Base-by-base conservation (phyloP, 2,888 invertebrate species). In the Acanthosepion esculentum region DNA sequence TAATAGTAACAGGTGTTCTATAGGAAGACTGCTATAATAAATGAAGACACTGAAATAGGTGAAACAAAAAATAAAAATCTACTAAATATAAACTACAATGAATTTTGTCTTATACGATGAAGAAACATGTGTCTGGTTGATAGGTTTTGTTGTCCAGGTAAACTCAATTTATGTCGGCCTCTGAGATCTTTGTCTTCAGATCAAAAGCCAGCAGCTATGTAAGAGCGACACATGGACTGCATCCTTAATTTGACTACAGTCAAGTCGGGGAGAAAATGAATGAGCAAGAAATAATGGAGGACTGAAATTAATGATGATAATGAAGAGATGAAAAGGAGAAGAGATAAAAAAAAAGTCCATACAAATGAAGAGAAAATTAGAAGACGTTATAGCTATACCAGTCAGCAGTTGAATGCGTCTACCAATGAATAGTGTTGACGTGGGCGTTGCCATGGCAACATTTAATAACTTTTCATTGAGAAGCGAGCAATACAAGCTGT, bases 381-480 rank as follows among this genome's bases (percentile, higher is more conserved):
- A 78, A 78, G 78, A 78, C 78, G 33, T 78, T 78, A 78, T 78
- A 20, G 78, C 78, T 15, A 78, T n/a, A 78, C n/a, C 78, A 78
- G 33, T n/a, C 23, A 12, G n/a, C 78, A 78, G 78, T 78, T 78
- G 78, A 78, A 78, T 78, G 78, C 78, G 15, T 78, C 33, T 78
- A 78, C 78, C 78, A 33, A 78, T 78, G 78, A 78, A 78, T 78
- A 18, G 78, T 78, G 78, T 78, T 78, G 78, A 78, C 78, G 78
- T 78, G 78, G 33, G 33, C 23, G 78, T 78, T 78, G 78, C 78
- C 78, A n/a, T 78, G 78, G 78, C 23, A 78, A 78, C 78, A n/a
- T 33, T 78, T 78, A 78, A 78, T 78, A 78, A 78, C 78, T 78
- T 78, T 78, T 33, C 78, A 78, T 78, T 78, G 78, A 78, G 78